Evolutionary conservation across 2,113 vertebrate species (phyloP).

Genomic region (Scalopus aquaticus): DNA sequence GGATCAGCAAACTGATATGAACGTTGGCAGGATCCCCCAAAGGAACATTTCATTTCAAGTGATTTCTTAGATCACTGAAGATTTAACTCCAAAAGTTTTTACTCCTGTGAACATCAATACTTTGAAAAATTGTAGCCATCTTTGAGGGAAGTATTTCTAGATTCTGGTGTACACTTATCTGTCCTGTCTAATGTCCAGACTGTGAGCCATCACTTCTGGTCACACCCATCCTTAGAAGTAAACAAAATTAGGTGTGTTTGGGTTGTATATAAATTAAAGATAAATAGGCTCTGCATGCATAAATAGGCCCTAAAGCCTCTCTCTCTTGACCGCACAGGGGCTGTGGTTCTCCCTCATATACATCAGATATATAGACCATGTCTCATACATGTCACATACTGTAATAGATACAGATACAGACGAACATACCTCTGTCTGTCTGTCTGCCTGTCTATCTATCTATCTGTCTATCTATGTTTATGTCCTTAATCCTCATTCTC

Average conservation of each 20-base stretch:
- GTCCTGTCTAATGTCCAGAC: background rate
- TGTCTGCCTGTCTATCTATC: no score
- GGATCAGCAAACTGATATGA: background rate
- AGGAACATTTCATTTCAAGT: background rate
- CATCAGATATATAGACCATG: background rate
- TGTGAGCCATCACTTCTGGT: background rate
- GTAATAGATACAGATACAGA: background rate
- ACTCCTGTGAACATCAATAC: background rate
- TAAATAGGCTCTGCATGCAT: background rate
- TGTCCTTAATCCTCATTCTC: conserved; percentile 13
- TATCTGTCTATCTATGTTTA: background rate
- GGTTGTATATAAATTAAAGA: conserved; percentile 35
- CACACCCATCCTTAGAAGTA: conserved; percentile 19
- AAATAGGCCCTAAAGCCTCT: background rate
- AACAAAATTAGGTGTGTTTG: background rate
- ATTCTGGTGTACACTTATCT: background rate
- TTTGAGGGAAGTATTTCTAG: conserved; percentile 42
- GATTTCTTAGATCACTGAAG: conserved; percentile 44
- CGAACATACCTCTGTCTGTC: background rate
- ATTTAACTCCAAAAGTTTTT: background rate
- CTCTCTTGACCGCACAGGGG: background rate
- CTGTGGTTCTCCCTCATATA: background rate
- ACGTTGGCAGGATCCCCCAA: background rate
- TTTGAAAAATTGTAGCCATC: conserved; percentile 12
- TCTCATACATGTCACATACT: background rate